Evolutionary conservation across 2,113 vertebrate genomes (phyloP).

Genomic region (Enhydra lutris): DNA sequence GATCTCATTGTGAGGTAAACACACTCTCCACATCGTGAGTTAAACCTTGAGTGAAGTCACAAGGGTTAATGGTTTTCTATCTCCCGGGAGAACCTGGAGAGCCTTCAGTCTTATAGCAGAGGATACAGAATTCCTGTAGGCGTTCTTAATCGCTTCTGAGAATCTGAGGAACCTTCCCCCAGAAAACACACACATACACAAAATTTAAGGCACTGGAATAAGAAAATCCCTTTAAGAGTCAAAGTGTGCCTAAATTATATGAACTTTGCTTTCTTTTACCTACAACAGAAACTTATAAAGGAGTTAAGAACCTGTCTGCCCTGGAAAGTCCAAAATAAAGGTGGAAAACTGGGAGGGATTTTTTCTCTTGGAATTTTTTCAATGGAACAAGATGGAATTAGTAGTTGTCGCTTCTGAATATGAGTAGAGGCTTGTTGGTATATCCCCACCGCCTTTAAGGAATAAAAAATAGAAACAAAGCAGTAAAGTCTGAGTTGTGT

Average conservation of each 20-base stretch:
- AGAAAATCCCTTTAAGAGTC: background rate
- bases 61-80: background rate
- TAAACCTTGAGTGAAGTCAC: background rate
- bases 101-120: background rate
- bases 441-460: background rate
- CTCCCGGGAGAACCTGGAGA: background rate
- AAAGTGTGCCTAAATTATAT: background rate
- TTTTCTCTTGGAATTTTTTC: background rate
- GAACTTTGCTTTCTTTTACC: background rate
- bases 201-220: background rate
- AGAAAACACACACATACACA: background rate
- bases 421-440: background rate
- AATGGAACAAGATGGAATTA: background rate
- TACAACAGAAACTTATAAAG: background rate
- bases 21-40: background rate
- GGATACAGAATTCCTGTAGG: background rate
- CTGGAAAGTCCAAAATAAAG: conserved; percentile 9
- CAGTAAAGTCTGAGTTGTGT: background rate
- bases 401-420: background rate
- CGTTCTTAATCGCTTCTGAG: background rate
- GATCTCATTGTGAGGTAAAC: background rate
- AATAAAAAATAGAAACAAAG: background rate
- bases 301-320: background rate
- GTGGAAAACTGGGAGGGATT: background rate
- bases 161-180: background rate